A percentile compares a stretch with the other conserved stretches of the same genome.
These are phyloP conservation scores for Apostichopus leukothele DNA, from an alignment of 53 echinoderm and acorn worm species.

Conservation along the genomic window DNA sequence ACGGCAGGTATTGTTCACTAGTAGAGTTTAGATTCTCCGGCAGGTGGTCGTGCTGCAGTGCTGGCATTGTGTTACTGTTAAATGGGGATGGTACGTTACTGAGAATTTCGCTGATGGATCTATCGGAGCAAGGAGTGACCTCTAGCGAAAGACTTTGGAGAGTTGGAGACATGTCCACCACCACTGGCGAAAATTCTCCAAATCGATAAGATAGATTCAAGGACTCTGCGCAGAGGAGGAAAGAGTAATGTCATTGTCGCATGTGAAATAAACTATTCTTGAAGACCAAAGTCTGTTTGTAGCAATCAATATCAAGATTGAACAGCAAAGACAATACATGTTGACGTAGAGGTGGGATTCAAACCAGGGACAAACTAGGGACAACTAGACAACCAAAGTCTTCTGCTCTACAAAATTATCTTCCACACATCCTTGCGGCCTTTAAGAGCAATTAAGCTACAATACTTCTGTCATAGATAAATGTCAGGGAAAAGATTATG, in stretches of 20 bases:
- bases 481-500: too few relatives aligned
- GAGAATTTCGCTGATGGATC: conserved; percentile 43
- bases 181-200: conserved; percentile 1
- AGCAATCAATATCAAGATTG: too few relatives aligned
- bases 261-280: too few relatives aligned
- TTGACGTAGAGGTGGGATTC: too few relatives aligned
- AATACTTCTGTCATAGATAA: too few relatives aligned
- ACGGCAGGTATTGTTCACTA: conserved; percentile 78
- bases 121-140: conserved; percentile 28
- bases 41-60: conserved; percentile 57
- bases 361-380: too few relatives aligned
- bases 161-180: conserved; percentile 8
- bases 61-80: conserved; percentile 48
- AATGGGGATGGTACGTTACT: conserved; percentile 25
- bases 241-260: not conserved
- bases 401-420: too few relatives aligned
- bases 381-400: too few relatives aligned
- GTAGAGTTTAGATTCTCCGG: conserved; percentile 65
- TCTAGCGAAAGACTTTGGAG: conserved; percentile 4
- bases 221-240: not conserved
- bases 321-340: too few relatives aligned
- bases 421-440: too few relatives aligned
- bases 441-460: too few relatives aligned
- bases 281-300: too few relatives aligned
- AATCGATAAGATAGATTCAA: conserved; percentile 5